These are phyloP conservation scores for Lomographa bimaculata DNA, from an alignment of 2,888 invertebrate genomes.

Conservation along the genomic window DNA sequence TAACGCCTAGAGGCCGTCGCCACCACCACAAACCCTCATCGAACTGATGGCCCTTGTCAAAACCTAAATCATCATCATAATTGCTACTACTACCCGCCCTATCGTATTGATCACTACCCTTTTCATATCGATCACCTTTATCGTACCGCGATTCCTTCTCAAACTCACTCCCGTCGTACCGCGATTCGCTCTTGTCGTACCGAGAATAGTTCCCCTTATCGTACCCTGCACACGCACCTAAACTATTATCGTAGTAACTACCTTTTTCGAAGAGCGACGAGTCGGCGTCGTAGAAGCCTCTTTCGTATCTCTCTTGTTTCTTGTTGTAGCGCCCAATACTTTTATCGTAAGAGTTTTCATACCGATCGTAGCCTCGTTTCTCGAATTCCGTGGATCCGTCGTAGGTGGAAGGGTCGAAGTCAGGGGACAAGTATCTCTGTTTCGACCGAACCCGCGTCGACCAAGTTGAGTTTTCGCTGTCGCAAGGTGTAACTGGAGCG, in stretches of 20 bases:
- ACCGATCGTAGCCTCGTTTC: conserved; percentile 31
- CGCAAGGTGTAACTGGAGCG: conserved; percentile 76
- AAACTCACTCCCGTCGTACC: conserved; percentile 19
- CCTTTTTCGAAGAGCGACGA: conserved; percentile 29
- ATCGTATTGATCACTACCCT: conserved; percentile 22
- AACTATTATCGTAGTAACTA: conserved; percentile 23
- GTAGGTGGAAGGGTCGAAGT: conserved; percentile 43
- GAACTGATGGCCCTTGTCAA: conserved; percentile 43
- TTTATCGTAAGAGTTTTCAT: conserved; percentile 22
- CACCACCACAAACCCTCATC: conserved; percentile 61
- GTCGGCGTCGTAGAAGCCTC: conserved; percentile 24
- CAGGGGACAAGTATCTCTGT: conserved; percentile 44
- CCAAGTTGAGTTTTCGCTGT: conserved; percentile 68
- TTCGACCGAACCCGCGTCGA: conserved; percentile 56
- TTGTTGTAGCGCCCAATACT: conserved; percentile 25
- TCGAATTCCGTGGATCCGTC: conserved; percentile 40
- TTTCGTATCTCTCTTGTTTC: conserved; percentile 29
- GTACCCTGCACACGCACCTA: conserved; percentile 34
- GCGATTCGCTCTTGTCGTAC: conserved; percentile 27
- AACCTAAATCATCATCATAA: conserved; percentile 47
- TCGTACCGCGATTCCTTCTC: conserved; percentile 29
- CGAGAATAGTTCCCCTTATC: conserved; percentile 20
- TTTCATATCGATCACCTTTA: conserved; percentile 19
- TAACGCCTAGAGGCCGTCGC: conserved; percentile 52
- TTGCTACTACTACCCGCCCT: conserved; percentile 31